Evolutionary conservation across 2,113 vertebrate species (phyloP), one percentile per base, ranked within the genome.

Genomic region (Globicephala melas): DNA sequence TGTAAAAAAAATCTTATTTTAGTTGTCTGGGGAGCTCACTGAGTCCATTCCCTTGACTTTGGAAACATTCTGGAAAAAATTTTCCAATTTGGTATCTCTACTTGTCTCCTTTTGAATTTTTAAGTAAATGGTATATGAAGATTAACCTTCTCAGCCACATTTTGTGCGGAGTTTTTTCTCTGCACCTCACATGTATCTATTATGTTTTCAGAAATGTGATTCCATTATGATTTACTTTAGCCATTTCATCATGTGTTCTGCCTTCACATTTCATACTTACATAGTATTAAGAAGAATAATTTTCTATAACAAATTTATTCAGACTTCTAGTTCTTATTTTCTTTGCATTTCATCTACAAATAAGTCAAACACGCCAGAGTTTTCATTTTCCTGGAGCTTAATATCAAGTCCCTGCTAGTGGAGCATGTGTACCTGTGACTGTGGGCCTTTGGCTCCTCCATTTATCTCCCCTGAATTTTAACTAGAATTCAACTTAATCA

Each of bases 331-430:
- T 96, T 96, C 33, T 80, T 93, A 67, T 93, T 95, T 96, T 87
- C 50, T 80, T 90, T 96, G 12, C 44, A 96, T 91, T 96, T 91
- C n/a, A 85, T 53, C 36, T 95, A 13, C 28, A 96, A 74, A 77
- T 94, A 74, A 93, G 6, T 90, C 67, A 93, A 25, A 80, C 1
- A 73, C 31, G 26, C 20, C 9, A 47, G 41, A 50, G 36, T 84
- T 95, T 92, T 90, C 38, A 83, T 96, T 94, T 94, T 91, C 1
- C 31, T 76, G 14, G n/a, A 83, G 67, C 31, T 92, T 79, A 85
- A 53, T 62, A 73, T 71, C 14, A 76, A 62, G 36, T 44, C 23
- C 86, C 21, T 38, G 80, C 68, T 44, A 60, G 33, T 91, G 55
- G 81, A 58, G 12, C 60, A 89, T 63, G 4, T 85, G 10, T 87